phyloP scores from a whole-genome alignment of 1,140 invertebrate genomes.

The Maniola jurtina region DNA sequence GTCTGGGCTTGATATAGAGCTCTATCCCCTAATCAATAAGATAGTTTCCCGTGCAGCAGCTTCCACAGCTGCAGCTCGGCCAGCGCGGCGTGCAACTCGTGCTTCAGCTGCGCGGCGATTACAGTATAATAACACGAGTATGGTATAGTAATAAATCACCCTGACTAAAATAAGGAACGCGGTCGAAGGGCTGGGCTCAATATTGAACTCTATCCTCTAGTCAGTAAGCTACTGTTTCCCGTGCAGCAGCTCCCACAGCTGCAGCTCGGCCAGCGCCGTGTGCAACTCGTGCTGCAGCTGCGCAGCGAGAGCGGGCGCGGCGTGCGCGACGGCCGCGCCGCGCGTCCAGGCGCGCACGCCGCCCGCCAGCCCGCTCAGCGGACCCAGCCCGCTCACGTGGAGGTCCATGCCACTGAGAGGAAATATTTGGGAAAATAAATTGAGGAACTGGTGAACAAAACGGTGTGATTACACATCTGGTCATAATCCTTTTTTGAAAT shows the following conservation, averaged over 20 bases:
- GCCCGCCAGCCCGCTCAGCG: slow-evolving; percentile 51
- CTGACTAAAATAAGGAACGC: too few relatives aligned
- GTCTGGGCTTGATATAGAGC: neutral
- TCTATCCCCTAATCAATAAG: neutral
- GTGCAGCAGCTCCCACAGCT: slow-evolving; percentile 52
- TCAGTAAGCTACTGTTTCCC: slow-evolving; percentile 14
- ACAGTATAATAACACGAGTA: too few relatives aligned
- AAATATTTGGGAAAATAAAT: too few relatives aligned
- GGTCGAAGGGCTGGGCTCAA: neutral
- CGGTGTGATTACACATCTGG: too few relatives aligned
- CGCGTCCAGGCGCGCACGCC: slow-evolving; percentile 47
- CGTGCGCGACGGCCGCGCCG: slow-evolving; percentile 46
- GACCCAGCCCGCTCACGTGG: slow-evolving; percentile 59
- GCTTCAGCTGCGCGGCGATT: slow-evolving; percentile 49
- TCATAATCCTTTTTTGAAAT: too few relatives aligned
- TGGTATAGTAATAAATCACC: too few relatives aligned
- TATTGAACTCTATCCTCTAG: neutral
- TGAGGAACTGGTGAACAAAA: too few relatives aligned
- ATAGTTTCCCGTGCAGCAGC: slow-evolving; percentile 37
- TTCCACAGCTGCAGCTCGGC: slow-evolving; percentile 54
- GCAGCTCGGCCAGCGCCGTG: slow-evolving; percentile 49
- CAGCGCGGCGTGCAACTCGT: slow-evolving; percentile 48
- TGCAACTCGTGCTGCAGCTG: slow-evolving; percentile 53
- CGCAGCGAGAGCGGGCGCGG: slow-evolving; percentile 45
- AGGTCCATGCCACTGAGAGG: slow-evolving; percentile 50